These are phyloP conservation scores for Drosophila kanekoi DNA, from an alignment of 2,888 invertebrate species.

Conservation along the genomic window DNA sequence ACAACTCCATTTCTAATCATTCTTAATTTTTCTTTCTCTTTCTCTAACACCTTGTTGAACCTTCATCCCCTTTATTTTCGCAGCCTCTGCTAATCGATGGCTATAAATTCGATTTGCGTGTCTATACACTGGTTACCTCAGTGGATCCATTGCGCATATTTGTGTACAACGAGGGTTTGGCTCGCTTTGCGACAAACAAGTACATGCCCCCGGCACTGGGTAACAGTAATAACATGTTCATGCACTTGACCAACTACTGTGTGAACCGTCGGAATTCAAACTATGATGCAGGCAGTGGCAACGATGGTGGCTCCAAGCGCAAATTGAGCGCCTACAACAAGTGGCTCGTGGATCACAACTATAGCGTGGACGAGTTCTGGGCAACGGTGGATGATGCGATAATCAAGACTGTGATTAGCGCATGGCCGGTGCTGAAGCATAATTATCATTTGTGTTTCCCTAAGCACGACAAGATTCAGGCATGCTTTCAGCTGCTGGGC, in stretches of 20 bases:
- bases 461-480: constrained; percentile 92
- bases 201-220: constrained; percentile 93
- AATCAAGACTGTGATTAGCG: constrained; percentile 95
- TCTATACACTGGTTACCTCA: constrained; percentile 95
- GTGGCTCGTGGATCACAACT: constrained; percentile 88
- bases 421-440: constrained; percentile 94
- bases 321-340: constrained; percentile 92
- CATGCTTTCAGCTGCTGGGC: constrained; percentile 96
- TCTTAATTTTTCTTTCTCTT: no score
- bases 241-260: constrained; percentile 98
- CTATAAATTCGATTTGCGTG: constrained; percentile 95
- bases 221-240: constrained; percentile 94
- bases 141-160: constrained; percentile 96
- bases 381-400: constrained; percentile 94
- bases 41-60: no score
- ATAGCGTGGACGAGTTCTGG: constrained; percentile 92
- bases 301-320: constrained; percentile 94
- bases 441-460: constrained; percentile 95
- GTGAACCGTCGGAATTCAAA: constrained; percentile 95
- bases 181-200: constrained; percentile 93
- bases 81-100: constrained; percentile 95
- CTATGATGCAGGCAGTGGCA: constrained; percentile 89
- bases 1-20: no score
- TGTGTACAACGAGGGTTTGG: constrained; percentile 96
- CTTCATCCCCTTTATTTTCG: no score